phyloP scores from a whole-genome alignment of 1,140 invertebrate genomes.

The Mactra quadrangularis region DNA sequence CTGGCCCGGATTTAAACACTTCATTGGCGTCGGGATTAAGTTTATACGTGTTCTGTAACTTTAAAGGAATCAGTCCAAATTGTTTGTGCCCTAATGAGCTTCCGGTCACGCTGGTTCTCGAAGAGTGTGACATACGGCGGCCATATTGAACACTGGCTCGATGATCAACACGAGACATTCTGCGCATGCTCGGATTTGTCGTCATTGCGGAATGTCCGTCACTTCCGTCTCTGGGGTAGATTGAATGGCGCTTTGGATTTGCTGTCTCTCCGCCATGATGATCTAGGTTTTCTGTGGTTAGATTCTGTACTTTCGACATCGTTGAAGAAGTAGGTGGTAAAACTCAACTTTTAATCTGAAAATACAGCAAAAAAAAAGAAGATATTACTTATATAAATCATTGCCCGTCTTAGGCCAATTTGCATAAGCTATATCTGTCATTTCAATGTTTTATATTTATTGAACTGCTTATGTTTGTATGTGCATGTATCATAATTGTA shows the following conservation, averaged over 20 bases:
- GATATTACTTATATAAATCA: no score
- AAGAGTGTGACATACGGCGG: slow-evolving; percentile 70
- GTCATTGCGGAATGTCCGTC: slow-evolving; percentile 35
- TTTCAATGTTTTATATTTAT: no score
- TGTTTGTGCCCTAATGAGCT: slow-evolving; percentile 51
- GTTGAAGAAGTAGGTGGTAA: neutral
- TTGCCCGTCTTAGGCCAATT: no score
- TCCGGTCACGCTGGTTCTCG: slow-evolving; percentile 61
- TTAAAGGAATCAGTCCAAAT: slow-evolving; percentile 59
- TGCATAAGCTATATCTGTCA: no score
- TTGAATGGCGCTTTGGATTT: slow-evolving; percentile 39
- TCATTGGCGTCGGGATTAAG: slow-evolving; percentile 65
- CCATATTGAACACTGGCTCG: slow-evolving; percentile 48
- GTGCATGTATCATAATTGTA: no score
- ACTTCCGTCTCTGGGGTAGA: slow-evolving; percentile 25
- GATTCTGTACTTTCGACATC: slow-evolving; percentile 51
- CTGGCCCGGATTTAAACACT: slow-evolving; percentile 68
- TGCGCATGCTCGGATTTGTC: slow-evolving; percentile 56
- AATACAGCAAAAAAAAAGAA: no score
- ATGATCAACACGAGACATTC: slow-evolving; percentile 57
- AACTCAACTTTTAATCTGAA: neutral
- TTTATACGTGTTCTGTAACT: slow-evolving; percentile 73
- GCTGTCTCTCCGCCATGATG: slow-evolving; percentile 12
- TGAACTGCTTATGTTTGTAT: no score
- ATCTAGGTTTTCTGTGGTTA: slow-evolving; percentile 43